Evolutionary conservation across 2,113 vertebrate species (phyloP), one percentile per base, ranked within the genome.

Genomic region (Tor tambroides): DNA sequence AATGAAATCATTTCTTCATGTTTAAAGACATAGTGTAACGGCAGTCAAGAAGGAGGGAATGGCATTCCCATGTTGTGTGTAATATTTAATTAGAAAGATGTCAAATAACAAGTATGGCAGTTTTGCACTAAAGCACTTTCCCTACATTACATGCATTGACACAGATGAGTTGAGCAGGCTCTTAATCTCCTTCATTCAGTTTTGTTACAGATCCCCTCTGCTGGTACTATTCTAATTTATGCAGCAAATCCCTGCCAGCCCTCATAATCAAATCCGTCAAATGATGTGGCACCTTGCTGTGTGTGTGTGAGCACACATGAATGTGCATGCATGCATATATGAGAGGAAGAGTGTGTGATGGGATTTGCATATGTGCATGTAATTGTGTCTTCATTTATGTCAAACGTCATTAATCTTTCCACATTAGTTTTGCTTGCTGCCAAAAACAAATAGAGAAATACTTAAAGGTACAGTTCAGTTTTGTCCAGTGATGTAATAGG

Each of bases 121-220:
- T 7, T 81, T 26, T 43, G 59, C 59, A 46, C 59, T 65, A 28
- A 46, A 46, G 38, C 59, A 21, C 59, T 46, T 81, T 43, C 8
- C 38, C n/a, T 65, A 28, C 54, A 63, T 65, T 82, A 82, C 65
- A 28, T 46, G 35, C 80, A 46, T 46, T 30, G 80, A 28, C 80
- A 81, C 15, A 81, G 80, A 81, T 65, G 80, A 65, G 80, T 81
- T 81, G 38, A 67, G 80, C n/a, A 67, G 26, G 80, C 59, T 46
- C 46, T 51, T 77, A 77, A 77, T 51, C 43, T 77, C 43, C 43
- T 51, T 28, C 51, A 17, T 43, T 63, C 51, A 41, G 79, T 14
- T 26, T 41, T 80, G 23, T 38, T 41, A 59, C 32, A 38, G 49
- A 35, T 79, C 19, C 10, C 51, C 30, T 79, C 26, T 32, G 77